These are phyloP conservation scores for Gymnorhina tibicen DNA, from an alignment of 2,113 vertebrate species.

Conservation along the genomic window DNA sequence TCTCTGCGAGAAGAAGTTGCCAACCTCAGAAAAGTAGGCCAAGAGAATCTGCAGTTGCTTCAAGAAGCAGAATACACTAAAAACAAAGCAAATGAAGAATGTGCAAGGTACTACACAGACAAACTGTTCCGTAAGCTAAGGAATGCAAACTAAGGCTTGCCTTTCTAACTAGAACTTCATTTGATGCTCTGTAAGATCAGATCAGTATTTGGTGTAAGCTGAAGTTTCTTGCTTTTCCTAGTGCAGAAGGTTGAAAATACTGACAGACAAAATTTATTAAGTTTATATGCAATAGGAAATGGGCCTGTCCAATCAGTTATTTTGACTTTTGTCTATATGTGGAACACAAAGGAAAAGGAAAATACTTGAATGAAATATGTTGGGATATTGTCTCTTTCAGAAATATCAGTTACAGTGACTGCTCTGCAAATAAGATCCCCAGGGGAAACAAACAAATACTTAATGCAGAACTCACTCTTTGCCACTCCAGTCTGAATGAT, in stretches of 20 bases:
- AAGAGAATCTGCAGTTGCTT: constrained; percentile 68
- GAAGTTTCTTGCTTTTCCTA: not conserved
- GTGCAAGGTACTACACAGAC: constrained; percentile 68
- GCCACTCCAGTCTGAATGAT: not conserved
- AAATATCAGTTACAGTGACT: not conserved
- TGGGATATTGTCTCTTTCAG: not conserved
- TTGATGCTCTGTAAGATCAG: not conserved
- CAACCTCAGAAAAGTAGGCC: constrained; percentile 46
- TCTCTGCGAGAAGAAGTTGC: constrained; percentile 71
- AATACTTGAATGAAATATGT: not conserved
- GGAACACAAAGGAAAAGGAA: not conserved
- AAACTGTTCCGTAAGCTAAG: not conserved
- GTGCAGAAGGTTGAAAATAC: not conserved
- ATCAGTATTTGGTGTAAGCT: not conserved
- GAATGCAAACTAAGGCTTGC: not conserved
- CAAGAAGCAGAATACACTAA: constrained; percentile 64
- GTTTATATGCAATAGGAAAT: not conserved
- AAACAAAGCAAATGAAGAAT: constrained; percentile 73
- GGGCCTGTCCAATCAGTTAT: not conserved
- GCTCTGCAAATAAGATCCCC: not conserved
- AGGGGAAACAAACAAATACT: not conserved
- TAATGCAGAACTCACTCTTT: not conserved
- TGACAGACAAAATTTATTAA: not conserved
- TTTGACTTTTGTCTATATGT: not conserved
- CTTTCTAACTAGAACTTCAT: not conserved